Conservation (phyloP, 1,140 invertebrate species). For the Microplitis demolitor region DNA sequence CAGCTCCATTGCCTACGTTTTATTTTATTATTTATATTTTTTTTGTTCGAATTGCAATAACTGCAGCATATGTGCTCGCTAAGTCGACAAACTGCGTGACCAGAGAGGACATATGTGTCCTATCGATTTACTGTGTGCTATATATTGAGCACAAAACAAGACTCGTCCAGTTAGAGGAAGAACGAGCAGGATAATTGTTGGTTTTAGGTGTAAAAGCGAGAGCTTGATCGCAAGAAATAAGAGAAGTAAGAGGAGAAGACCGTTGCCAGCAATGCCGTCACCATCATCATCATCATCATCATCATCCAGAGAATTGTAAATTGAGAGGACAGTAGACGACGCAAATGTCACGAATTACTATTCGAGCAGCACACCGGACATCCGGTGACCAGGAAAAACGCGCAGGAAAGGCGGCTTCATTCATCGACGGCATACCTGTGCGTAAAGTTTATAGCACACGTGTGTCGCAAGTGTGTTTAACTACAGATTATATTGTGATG, state of each 20-base stretch:
- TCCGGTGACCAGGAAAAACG: slow-evolving; percentile 36
- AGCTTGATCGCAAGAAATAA: background rate
- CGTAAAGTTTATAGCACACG: background rate
- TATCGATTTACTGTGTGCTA: slow-evolving; percentile 5
- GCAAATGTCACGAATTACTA: slow-evolving; percentile 40
- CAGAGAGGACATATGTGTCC: slow-evolving; percentile 14
- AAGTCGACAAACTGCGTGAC: background rate
- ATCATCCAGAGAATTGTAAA: background rate
- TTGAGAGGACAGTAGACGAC: background rate
- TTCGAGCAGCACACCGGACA: slow-evolving; percentile 46
- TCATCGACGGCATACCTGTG: slow-evolving; percentile 14
- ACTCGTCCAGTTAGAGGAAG: background rate
- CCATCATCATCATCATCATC: background rate
- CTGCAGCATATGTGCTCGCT: background rate
- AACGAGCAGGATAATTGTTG: background rate
- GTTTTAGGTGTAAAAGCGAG: background rate
- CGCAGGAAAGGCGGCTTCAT: slow-evolving; percentile 24
- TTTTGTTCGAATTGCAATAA: background rate
- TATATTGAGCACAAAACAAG: background rate
- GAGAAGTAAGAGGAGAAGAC: slow-evolving; percentile 4
- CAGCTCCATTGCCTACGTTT: slow-evolving; percentile 9
- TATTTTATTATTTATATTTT: background rate
- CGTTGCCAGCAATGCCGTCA: background rate
- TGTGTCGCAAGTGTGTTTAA: too few species aligned
- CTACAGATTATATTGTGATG: background rate